Evolutionary conservation across 1,140 invertebrate species (phyloP).

Genomic region (Eufriesea mexicana): DNA sequence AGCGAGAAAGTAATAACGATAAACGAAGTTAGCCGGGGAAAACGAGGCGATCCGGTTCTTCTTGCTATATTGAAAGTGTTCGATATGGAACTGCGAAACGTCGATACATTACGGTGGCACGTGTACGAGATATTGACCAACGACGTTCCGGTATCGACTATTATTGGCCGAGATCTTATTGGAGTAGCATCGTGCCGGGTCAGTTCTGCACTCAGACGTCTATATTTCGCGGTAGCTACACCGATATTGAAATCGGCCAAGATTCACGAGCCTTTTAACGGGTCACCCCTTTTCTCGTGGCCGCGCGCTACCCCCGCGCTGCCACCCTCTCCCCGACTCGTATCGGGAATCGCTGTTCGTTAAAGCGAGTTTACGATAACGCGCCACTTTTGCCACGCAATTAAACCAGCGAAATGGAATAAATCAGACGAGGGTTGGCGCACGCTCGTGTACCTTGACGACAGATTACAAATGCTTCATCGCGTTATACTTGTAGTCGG

Average conservation of each 20-base stretch:
- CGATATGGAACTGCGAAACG: slow-evolving; percentile 61
- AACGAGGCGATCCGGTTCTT: slow-evolving; percentile 23
- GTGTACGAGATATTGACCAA: slow-evolving; percentile 68
- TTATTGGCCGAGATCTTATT: slow-evolving; percentile 66
- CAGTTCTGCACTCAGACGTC: slow-evolving; percentile 37
- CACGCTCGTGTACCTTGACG: neutral
- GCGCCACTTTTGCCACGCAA: neutral
- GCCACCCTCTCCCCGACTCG: neutral
- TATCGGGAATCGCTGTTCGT: slow-evolving; percentile 16
- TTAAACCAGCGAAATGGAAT: slow-evolving; percentile 3
- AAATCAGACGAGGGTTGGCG: neutral
- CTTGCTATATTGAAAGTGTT: slow-evolving; percentile 63
- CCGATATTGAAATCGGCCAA: slow-evolving; percentile 62
- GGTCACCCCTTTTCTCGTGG: slow-evolving; percentile 12
- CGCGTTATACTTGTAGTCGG: neutral
- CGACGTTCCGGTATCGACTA: slow-evolving; percentile 59
- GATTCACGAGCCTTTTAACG: slow-evolving; percentile 49
- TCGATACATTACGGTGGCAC: slow-evolving; percentile 65
- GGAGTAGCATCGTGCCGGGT: slow-evolving; percentile 57
- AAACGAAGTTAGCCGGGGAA: slow-evolving; percentile 58
- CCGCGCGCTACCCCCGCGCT: slow-evolving; percentile 7
- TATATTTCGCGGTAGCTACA: slow-evolving; percentile 51
- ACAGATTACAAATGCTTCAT: slow-evolving; percentile 5
- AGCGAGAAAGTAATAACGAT: slow-evolving; percentile 54
- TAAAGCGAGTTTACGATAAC: slow-evolving; percentile 1